These are phyloP conservation scores for Drosophila recens DNA, from an alignment of 2,888 invertebrate species.

Conservation along the genomic window DNA sequence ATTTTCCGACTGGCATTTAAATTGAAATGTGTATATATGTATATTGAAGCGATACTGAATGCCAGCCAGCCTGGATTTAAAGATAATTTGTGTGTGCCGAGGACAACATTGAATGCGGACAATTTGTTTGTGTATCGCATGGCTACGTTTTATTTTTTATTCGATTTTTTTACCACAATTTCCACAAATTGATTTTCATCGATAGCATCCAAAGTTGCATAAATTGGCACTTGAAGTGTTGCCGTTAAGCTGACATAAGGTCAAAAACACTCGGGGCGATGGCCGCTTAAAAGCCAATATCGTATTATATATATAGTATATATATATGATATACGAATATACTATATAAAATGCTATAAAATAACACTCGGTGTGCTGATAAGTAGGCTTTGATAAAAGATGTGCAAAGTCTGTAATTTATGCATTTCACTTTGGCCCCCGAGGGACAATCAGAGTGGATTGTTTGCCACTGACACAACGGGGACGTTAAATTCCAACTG, in stretches of 20 bases:
- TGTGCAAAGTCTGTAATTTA: constrained; percentile 45
- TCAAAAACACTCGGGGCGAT: constrained; percentile 47
- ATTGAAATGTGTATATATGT: constrained; percentile 41
- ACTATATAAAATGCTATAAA: constrained; percentile 28
- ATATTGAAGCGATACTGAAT: constrained; percentile 19
- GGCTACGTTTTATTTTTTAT: constrained; percentile 1
- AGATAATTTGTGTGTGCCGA: constrained; percentile 55
- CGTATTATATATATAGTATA: constrained; percentile 15
- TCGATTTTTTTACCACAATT: constrained; percentile 29
- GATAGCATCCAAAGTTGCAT: constrained; percentile 62
- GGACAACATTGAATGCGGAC: constrained; percentile 44
- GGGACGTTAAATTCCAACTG: constrained; percentile 13
- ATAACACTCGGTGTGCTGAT: constrained; percentile 29
- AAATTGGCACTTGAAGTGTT: constrained; percentile 61
- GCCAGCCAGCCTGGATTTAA: constrained; percentile 45
- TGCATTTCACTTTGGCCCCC: constrained; percentile 36
- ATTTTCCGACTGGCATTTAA: constrained; percentile 51
- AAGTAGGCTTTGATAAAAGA: constrained; percentile 35
- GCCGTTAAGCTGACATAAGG: constrained; percentile 48
- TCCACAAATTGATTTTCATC: constrained; percentile 70
- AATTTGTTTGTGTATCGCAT: constrained; percentile 52
- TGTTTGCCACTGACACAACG: constrained; percentile 7
- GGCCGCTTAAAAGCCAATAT: constrained; percentile 59
- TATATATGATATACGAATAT: constrained; percentile 5
- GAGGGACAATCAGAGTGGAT: constrained; percentile 32